phyloP scores from a whole-genome alignment of 2,113 vertebrate genomes.

The Ceyx melanurus region DNA sequence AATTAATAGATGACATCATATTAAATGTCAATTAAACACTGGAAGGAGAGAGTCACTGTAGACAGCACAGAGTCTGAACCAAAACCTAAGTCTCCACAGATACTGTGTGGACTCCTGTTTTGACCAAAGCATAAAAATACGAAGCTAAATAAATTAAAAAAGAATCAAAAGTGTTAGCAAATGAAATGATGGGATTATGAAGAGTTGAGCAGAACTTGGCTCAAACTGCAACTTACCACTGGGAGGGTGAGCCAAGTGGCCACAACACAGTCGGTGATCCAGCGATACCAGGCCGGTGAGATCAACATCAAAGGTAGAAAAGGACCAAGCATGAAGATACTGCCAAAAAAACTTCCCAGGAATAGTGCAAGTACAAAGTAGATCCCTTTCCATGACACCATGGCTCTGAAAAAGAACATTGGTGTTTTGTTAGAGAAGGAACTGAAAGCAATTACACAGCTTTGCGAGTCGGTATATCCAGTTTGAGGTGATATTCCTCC shows the following conservation, averaged over 20 bases:
- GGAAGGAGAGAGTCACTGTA: neutral
- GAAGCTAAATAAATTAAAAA: neutral
- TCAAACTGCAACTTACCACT: constrained; percentile 82
- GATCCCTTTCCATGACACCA: constrained; percentile 89
- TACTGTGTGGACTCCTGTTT: neutral
- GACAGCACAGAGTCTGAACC: neutral
- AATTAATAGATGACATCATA: neutral
- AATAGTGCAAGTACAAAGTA: constrained; percentile 91
- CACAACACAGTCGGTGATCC: constrained; percentile 90
- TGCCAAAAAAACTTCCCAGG: constrained; percentile 92
- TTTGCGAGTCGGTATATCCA: neutral
- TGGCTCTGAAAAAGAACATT: constrained; percentile 81
- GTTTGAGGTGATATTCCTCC: neutral
- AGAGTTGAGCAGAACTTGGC: neutral
- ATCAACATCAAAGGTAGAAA: constrained; percentile 91
- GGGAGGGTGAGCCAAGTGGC: constrained; percentile 96
- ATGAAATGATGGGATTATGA: neutral
- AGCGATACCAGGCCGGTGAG: constrained; percentile 92
- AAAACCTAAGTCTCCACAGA: neutral
- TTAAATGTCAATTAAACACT: neutral
- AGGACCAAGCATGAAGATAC: constrained; percentile 92
- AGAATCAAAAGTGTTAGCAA: neutral
- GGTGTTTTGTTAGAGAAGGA: neutral
- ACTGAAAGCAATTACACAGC: neutral
- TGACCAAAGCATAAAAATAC: neutral